A percentile compares a stretch with the other conserved stretches of the same genome.
These are phyloP conservation scores for Drosophila lacteicornis DNA, from an alignment of 1,140 invertebrate genomes.

Conservation along the genomic window DNA sequence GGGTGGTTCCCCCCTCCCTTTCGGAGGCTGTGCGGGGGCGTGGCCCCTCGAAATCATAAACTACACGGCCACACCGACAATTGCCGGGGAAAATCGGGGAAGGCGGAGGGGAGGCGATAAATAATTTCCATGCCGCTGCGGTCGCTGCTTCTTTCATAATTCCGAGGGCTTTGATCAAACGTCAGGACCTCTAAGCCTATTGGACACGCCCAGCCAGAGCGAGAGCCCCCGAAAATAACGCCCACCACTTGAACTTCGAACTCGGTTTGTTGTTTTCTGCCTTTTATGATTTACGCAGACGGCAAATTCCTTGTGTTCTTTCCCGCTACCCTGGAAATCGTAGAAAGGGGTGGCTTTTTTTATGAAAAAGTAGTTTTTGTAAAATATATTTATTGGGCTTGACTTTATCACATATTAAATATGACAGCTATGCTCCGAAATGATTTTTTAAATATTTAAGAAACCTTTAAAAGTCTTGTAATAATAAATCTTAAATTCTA, in stretches of 20 bases:
- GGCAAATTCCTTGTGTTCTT: conserved; percentile 11
- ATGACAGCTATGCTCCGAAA: no score
- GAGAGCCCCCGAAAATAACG: conserved; percentile 2
- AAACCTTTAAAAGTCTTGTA: no score
- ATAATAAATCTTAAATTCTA: background rate
- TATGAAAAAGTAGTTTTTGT: no score
- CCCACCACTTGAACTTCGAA: conserved; percentile 50
- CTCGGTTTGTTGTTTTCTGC: conserved; percentile 35
- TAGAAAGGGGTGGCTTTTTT: background rate
- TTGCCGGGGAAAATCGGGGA: conserved; percentile 32
- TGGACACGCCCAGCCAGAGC: conserved; percentile 36
- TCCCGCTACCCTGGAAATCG: background rate
- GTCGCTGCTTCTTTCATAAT: conserved; percentile 67
- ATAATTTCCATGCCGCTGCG: conserved; percentile 65
- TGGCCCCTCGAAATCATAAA: conserved; percentile 55
- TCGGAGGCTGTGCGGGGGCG: conserved; percentile 21
- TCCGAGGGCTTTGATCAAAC: conserved; percentile 75
- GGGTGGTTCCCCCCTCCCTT: conserved; percentile 42
- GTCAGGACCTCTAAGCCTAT: conserved; percentile 72
- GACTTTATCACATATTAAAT: no score
- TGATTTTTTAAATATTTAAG: no score
- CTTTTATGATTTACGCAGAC: conserved; percentile 72
- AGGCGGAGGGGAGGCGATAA: conserved; percentile 45
- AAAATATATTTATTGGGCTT: no score
- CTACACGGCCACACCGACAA: conserved; percentile 68